These are phyloP conservation scores for Istiophorus platypterus DNA, from an alignment of 2,113 vertebrate genomes.

Conservation along the genomic window DNA sequence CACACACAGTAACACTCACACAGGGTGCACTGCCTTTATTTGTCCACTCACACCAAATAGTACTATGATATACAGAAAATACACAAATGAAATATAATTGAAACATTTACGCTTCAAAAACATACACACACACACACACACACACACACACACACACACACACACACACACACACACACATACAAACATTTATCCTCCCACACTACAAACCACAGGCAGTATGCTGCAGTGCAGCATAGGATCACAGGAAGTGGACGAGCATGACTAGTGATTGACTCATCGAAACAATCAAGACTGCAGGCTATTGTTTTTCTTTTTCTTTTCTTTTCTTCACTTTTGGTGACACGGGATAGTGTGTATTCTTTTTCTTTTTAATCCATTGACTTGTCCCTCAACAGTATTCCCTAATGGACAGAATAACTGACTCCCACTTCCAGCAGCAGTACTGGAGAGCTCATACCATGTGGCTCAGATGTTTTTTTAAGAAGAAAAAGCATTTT, in stretches of 20 bases:
- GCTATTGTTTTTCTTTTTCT: not conserved
- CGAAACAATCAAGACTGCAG: not conserved
- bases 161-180: not conserved
- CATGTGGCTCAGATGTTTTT: not conserved
- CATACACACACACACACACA: constrained; percentile 4
- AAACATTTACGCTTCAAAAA: not conserved
- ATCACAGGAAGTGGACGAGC: not conserved
- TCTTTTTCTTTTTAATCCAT: not conserved
- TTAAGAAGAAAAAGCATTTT: too few species aligned
- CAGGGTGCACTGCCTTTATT: not conserved
- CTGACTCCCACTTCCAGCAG: not conserved
- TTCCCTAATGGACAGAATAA: not conserved
- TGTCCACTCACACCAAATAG: not conserved
- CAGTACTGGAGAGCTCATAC: not conserved
- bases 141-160: constrained; percentile 5
- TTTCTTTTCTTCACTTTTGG: not conserved
- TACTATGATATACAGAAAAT: not conserved
- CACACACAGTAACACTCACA: constrained; percentile 14
- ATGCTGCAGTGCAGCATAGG: constrained; percentile 11
- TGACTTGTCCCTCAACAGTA: not conserved
- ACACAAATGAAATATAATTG: not conserved
- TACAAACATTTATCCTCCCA: not conserved
- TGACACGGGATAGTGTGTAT: constrained; percentile 7
- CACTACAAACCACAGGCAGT: not conserved
- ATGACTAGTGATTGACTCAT: not conserved